Evolutionary conservation across 2,888 invertebrate genomes (phyloP), one percentile per base, ranked within the genome.

Genomic region (Dichetophora obliterata): DNA sequence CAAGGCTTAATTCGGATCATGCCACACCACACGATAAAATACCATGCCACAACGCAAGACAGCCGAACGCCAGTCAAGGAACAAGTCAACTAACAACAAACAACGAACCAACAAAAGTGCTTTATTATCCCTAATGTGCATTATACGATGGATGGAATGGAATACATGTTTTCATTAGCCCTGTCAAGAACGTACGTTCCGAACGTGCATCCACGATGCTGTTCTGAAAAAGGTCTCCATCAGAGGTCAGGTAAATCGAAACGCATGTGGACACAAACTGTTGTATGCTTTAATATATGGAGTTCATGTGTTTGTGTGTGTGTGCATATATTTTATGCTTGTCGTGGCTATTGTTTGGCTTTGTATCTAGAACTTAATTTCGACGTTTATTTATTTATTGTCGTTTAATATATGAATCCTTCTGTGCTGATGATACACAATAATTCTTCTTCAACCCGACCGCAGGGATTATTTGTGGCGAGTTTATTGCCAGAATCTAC

Each of bases 101-200:
- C 31, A 72, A 68, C 80, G 81, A 79, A 70, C 78, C 80, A 81
- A 81, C 81, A 82, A 82, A 82, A 79, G 80, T 80, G 80, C 80
- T 83, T 82, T 83, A 83, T 82, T 82, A 80, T 82, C 81, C 82
- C 81, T 82, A 83, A 82, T 83, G 82, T 80, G 74, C 81, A 80
- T 83, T 80, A 81, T 81, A 79, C 81, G 79, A 63, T 77, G 57
- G 27, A 70, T 54, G 76, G 77, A 80, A 78, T 81, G 80, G 82
- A 79, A 82, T 80, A 81, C 79, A 81, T 77, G 81, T 80, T 81
- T 83, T 82, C 79, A 82, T 83, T 82, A 82, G 81, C 78, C 75
- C 75, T 77, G 79, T 79, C 78, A 69, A 75, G 77, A 79, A 74
- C 79, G 75, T 77, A 72, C 76, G 75, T 48, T 27, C 14, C 14